Conservation (phyloP, 2,113 vertebrate species). For the Caloenas nicobarica region DNA sequence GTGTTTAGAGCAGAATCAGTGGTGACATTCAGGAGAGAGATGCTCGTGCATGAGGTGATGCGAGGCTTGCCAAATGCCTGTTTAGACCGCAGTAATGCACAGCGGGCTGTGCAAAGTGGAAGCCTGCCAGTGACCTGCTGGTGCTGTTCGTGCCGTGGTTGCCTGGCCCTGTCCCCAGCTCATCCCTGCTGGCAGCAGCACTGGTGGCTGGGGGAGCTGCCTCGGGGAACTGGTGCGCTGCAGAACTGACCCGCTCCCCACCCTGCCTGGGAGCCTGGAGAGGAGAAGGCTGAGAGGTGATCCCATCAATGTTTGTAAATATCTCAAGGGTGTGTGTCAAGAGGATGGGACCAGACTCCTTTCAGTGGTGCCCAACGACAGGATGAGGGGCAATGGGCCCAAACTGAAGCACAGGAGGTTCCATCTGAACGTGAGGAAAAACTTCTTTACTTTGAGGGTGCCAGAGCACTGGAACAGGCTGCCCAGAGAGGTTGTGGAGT, state of each 20-base stretch:
- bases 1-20: background rate
- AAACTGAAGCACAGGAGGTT: too few species aligned
- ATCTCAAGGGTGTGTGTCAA: too few species aligned
- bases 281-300: too few species aligned
- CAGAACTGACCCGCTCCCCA: background rate
- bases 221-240: background rate
- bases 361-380: too few species aligned
- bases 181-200: background rate
- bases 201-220: background rate
- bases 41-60: background rate
- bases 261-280: too few species aligned
- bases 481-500: too few species aligned
- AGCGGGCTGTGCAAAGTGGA: background rate
- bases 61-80: background rate
- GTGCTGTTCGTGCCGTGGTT: background rate
- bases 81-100: background rate
- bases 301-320: too few species aligned
- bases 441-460: too few species aligned
- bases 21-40: background rate
- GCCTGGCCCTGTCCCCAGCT: background rate
- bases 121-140: background rate
- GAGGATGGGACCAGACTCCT: too few species aligned
- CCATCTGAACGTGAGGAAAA: too few species aligned
- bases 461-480: too few species aligned
- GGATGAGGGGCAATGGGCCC: too few species aligned